These are phyloP conservation scores for Oithona nana DNA, from an alignment of 2,888 invertebrate genomes.

Conservation along the genomic window DNA sequence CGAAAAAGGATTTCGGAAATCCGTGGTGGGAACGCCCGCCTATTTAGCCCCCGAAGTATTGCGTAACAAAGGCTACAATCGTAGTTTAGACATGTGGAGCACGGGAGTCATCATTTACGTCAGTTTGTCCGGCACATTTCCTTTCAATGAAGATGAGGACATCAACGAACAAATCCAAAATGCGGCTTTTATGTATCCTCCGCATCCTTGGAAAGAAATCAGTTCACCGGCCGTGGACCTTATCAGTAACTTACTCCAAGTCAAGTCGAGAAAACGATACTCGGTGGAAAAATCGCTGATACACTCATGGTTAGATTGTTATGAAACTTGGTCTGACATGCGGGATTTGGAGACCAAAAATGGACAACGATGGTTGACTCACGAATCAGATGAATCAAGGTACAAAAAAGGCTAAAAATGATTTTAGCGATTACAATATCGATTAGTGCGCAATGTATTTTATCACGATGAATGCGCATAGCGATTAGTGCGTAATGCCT, in stretches of 20 bases:
- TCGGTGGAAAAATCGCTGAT: conserved; percentile 87
- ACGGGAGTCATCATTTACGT: conserved; percentile 98
- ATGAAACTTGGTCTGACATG: conserved; percentile 84
- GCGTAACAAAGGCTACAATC: conserved; percentile 94
- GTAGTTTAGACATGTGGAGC: conserved; percentile 99
- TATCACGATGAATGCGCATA: too few species aligned
- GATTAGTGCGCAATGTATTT: too few species aligned
- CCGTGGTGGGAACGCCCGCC: conserved; percentile 96
- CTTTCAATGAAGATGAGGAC: conserved; percentile 99
- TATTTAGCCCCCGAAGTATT: conserved; percentile 96
- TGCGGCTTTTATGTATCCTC: conserved; percentile 99
- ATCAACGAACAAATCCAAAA: conserved; percentile 99
- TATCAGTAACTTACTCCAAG: conserved; percentile 86
- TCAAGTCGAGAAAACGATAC: conserved; percentile 78
- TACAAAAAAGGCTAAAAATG: too few species aligned
- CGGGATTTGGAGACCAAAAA: conserved; percentile 62
- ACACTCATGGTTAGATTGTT: conserved; percentile 91
- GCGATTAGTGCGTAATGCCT: too few species aligned
- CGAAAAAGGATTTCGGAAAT: conserved; percentile 88
- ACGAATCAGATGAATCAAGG: conserved; percentile 77
- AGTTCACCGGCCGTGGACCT: conserved; percentile 91
- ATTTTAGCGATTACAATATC: too few species aligned
- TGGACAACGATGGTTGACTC: conserved; percentile 63
- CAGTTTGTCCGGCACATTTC: conserved; percentile 92
- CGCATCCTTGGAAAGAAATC: conserved; percentile 90